These are phyloP conservation scores for Nannoperca obscura DNA, from an alignment of 2,797 vertebrate genomes.

Conservation along the genomic window DNA sequence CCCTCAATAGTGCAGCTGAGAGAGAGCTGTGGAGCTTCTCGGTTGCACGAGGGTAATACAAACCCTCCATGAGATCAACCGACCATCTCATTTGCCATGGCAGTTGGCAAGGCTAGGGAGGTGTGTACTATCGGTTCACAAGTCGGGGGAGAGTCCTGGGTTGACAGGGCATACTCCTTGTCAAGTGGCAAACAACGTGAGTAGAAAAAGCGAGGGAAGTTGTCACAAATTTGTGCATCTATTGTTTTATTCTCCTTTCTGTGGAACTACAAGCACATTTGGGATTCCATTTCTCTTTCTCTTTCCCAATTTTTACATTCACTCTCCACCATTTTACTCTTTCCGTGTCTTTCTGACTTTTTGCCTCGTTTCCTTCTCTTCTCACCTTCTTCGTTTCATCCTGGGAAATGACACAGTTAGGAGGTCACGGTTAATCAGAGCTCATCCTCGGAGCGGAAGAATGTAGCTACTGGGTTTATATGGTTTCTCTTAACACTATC, in stretches of 20 bases:
- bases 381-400: conserved; percentile 53
- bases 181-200: conserved; percentile 69
- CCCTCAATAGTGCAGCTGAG: conserved; percentile 67
- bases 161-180: conserved; percentile 57
- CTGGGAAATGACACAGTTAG: conserved; percentile 79
- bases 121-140: conserved; percentile 63
- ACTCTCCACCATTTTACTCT: not conserved
- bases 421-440: conserved; percentile 60
- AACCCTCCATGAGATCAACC: conserved; percentile 63
- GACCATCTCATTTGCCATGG: conserved; percentile 73
- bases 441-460: conserved; percentile 53
- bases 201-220: conserved; percentile 36
- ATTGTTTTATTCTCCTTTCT: not conserved
- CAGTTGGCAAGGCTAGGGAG: conserved; percentile 67
- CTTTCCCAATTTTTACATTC: not conserved
- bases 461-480: conserved; percentile 35
- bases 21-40: conserved; percentile 55
- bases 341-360: not conserved
- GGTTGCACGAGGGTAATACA: conserved; percentile 65
- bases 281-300: not conserved
- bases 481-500: conserved; percentile 34
- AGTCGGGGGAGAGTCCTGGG: conserved; percentile 58
- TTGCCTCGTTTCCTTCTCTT: not conserved
- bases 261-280: not conserved
- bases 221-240: conserved; percentile 25